Base-by-base conservation (phyloP, 1,140 invertebrate genomes). In the Bombus terrestris region DNA sequence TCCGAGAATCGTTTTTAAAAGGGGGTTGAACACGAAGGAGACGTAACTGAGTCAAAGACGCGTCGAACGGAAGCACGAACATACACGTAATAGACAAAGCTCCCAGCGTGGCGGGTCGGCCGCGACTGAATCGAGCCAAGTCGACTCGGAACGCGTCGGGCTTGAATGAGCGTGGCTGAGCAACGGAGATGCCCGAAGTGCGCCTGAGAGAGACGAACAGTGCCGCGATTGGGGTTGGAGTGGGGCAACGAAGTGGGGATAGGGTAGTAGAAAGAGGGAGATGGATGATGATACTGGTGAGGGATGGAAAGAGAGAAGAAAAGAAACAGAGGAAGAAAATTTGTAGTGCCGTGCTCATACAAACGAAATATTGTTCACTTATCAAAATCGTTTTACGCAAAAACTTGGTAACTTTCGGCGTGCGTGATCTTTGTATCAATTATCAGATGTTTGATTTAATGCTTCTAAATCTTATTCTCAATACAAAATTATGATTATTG, bases 81-180 rank as follows among this genome's bases (percentile, higher is more conserved):
- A 78, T 68, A 75, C 84, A 72, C 69, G 47, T 68, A 8, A 74
- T 39, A 39, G 13, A 69, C 80, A 79, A 86, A 93, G 90, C 92
- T 92, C 89, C 86, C 92, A 87, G 88, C 88, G 91, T 93, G 94
- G 92, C 93, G 93, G 93, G 92, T 94, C 92, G 91, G 86, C 94
- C 93, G 91, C 93, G 91, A 94, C 94, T 94, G 94, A 94, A 93
- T 93, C 92, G 91, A 93, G 91, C 80, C 91, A 91, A 89, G 88
- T 91, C 89, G 89, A 85, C 89, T 86, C 87, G 71, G 89, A 73
- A 91, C 80, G 86, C 86, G 92, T 91, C 89, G 92, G 93, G 92
- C 92, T 94, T 94, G 93, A 94, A 94, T 94, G 93, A 94, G 92
- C 72, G 75, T 90, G 85, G 77, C 82, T 78, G 82, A 37, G 57